Percentiles rank a stretch among this genome's conserved stretches.
These are phyloP conservation scores for Sylvilagus floridanus DNA, from an alignment of 2,797 vertebrate genomes.

Conservation along the genomic window DNA sequence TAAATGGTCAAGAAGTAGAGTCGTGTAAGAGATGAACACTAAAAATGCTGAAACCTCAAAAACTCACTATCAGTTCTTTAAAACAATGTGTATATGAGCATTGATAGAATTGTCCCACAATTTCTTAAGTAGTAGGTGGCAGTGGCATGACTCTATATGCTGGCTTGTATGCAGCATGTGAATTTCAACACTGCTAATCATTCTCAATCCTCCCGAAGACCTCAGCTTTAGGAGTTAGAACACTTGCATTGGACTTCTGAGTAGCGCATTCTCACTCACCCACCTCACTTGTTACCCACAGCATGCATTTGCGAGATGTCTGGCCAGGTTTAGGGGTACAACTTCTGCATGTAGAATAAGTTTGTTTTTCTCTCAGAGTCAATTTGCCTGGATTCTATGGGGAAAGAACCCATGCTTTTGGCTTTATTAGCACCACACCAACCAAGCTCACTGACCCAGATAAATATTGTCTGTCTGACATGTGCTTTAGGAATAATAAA, in stretches of 20 bases:
- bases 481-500: conserved; percentile 71
- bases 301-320: conserved; percentile 70
- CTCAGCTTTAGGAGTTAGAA: neutral
- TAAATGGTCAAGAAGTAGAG: neutral
- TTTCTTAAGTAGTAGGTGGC: neutral
- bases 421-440: conserved; percentile 70
- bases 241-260: conserved; percentile 37
- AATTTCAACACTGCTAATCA: neutral
- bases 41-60: neutral
- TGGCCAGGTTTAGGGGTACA: conserved; percentile 72
- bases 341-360: conserved; percentile 74
- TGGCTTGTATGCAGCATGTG: neutral
- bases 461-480: conserved; percentile 79
- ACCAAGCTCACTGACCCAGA: conserved; percentile 78
- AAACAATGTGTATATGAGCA: neutral
- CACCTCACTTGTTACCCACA: conserved; percentile 71
- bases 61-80: neutral
- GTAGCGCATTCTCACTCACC: neutral
- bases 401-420: conserved; percentile 74
- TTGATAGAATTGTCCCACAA: neutral
- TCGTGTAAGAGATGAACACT: neutral
- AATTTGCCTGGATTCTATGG: conserved; percentile 72
- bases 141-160: neutral
- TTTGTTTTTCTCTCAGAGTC: conserved; percentile 70
- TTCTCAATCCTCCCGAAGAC: neutral